These are phyloP conservation scores for Cyrtorhinus lividipennis DNA, from an alignment of 1,140 invertebrate species.

Conservation along the genomic window DNA sequence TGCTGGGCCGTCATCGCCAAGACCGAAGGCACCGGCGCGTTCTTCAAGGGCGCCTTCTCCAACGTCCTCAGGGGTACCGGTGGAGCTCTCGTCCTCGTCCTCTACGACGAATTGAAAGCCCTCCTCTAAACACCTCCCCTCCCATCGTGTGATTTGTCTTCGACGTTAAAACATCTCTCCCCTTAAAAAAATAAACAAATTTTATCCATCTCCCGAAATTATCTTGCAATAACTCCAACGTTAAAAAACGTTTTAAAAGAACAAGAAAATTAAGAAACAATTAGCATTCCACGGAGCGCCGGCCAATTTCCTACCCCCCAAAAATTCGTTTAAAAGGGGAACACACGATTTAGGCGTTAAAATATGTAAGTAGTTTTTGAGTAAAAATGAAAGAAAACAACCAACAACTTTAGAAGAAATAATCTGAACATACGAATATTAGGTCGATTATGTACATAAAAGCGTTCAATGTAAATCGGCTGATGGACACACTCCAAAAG, in stretches of 20 bases:
- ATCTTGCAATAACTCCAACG: neutral
- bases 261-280: neutral
- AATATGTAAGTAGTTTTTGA: neutral
- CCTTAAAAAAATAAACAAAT: neutral
- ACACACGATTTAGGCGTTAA: slow-evolving; percentile 5
- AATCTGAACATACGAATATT: neutral
- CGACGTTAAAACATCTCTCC: neutral
- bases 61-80: slow-evolving; percentile 65
- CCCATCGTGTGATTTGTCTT: neutral
- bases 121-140: slow-evolving; percentile 27
- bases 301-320: neutral
- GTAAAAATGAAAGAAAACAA: neutral
- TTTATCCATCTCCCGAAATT: too few species aligned
- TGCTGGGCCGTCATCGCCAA: slow-evolving; percentile 56
- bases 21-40: slow-evolving; percentile 48
- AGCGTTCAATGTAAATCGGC: neutral
- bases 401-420: neutral
- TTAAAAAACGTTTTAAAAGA: neutral
- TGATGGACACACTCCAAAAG: neutral
- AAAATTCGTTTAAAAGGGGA: neutral
- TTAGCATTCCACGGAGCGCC: slow-evolving; percentile 8
- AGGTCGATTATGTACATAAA: slow-evolving; percentile 2
- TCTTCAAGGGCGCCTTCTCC: slow-evolving; percentile 72
- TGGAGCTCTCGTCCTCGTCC: slow-evolving; percentile 59
- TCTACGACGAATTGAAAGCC: slow-evolving; percentile 63